These are phyloP conservation scores for Lobophora halterata DNA, from an alignment of 2,888 invertebrate species.

Conservation along the genomic window DNA sequence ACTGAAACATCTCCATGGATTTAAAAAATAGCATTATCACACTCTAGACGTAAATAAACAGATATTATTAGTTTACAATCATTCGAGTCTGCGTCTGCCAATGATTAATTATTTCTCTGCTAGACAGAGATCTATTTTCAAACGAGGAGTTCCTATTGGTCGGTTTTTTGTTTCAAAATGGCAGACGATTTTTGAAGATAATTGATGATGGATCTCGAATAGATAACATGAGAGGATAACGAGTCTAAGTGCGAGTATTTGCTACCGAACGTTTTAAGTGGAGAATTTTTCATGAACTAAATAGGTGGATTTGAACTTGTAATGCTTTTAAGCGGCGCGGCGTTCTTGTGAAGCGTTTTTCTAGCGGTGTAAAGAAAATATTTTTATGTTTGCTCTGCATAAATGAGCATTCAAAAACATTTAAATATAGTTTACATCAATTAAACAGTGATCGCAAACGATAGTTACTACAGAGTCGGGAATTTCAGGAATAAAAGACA, in stretches of 20 bases:
- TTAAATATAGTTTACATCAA: too few relatives aligned
- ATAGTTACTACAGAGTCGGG: too few relatives aligned
- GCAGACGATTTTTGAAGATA: constrained; percentile 70
- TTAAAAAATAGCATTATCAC: constrained; percentile 14
- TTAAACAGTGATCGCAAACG: too few relatives aligned
- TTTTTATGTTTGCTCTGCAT: neutral
- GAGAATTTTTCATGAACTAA: constrained; percentile 64
- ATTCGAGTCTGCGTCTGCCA: constrained; percentile 43
- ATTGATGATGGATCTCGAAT: constrained; percentile 64
- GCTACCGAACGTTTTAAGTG: constrained; percentile 59
- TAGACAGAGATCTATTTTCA: constrained; percentile 65
- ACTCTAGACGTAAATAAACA: constrained; percentile 17
- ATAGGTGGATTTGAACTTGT: constrained; percentile 41
- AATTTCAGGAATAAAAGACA: too few relatives aligned
- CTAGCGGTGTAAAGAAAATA: neutral
- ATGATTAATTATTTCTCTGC: constrained; percentile 71
- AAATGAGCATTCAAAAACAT: too few relatives aligned
- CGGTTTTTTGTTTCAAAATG: constrained; percentile 64
- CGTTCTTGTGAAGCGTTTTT: constrained; percentile 7
- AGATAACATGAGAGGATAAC: constrained; percentile 56
- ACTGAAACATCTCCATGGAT: constrained; percentile 28
- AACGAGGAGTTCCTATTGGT: constrained; percentile 60
- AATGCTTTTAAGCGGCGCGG: constrained; percentile 21
- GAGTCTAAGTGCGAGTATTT: constrained; percentile 56
- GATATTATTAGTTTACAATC: constrained; percentile 34